Percentiles rank a stretch among this genome's conserved stretches.
These are phyloP conservation scores for Cirrhinus mrigala DNA, from an alignment of 2,797 vertebrate species.

Conservation along the genomic window DNA sequence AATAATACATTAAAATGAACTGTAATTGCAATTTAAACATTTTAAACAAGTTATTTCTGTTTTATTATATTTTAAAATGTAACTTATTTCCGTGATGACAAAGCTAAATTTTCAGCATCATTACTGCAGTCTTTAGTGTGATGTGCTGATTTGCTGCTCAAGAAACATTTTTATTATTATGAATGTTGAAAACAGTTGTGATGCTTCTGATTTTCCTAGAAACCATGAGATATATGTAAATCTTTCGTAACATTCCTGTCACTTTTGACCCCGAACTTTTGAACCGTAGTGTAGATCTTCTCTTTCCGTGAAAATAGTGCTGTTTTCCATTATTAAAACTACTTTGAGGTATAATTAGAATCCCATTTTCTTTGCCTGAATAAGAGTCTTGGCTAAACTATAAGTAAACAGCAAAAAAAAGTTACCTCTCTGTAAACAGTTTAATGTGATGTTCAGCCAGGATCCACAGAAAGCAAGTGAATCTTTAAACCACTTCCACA, in stretches of 20 bases:
- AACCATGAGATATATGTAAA: background rate
- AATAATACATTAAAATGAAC: background rate
- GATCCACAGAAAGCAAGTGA: conserved; percentile 21
- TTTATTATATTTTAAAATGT: no score
- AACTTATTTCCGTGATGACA: background rate
- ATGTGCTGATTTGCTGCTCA: background rate
- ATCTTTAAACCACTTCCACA: conserved; percentile 30
- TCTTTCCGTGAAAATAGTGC: background rate
- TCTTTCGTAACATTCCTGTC: background rate
- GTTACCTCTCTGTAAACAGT: conserved; percentile 61
- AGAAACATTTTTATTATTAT: background rate
- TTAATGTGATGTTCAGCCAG: conserved; percentile 56
- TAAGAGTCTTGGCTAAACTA: conserved; percentile 66
- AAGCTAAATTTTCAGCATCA: background rate
- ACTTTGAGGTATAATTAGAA: background rate
- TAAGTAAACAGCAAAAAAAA: conserved; percentile 50
- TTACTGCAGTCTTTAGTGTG: background rate
- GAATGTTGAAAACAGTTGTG: background rate
- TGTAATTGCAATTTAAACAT: background rate
- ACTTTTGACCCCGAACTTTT: background rate
- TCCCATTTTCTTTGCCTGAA: conserved; percentile 17
- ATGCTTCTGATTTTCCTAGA: background rate
- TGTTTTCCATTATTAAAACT: background rate
- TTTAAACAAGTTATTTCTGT: background rate
- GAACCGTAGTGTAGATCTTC: background rate